A percentile compares a stretch with the other conserved stretches of the same genome.
Conservation (phyloP, 2,888 invertebrate genomes). For the Meliscaeva auricollis region DNA sequence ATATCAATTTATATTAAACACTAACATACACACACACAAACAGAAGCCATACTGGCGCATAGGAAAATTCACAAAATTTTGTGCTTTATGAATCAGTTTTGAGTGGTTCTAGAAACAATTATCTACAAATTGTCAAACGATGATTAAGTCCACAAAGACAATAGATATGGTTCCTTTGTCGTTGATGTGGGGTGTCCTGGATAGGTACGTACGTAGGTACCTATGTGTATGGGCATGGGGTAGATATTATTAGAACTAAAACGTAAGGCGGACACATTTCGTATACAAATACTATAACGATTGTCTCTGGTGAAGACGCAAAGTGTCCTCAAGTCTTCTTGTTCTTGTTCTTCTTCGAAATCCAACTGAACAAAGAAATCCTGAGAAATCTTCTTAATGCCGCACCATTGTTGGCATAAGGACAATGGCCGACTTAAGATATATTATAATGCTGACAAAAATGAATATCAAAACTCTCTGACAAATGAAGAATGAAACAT, state of each 20-base stretch:
- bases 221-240: background rate
- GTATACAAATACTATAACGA: conserved; percentile 14
- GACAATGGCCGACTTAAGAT: conserved; percentile 49
- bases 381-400: conserved; percentile 50
- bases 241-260: conserved; percentile 15
- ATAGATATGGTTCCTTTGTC: conserved; percentile 31
- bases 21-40: background rate
- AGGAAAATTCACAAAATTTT: conserved; percentile 22
- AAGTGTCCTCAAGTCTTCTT: conserved; percentile 47
- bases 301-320: conserved; percentile 54
- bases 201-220: background rate
- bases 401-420: conserved; percentile 48
- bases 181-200: background rate
- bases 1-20: background rate
- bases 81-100: conserved; percentile 62
- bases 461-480: conserved; percentile 13
- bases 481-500: conserved; percentile 31
- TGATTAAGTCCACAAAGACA: conserved; percentile 55
- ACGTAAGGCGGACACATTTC: conserved; percentile 24
- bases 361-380: conserved; percentile 19
- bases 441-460: conserved; percentile 8
- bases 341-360: conserved; percentile 20
- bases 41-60: background rate
- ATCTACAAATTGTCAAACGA: conserved; percentile 66
- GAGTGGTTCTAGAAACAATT: conserved; percentile 57